Evolutionary conservation across 2,888 invertebrate species (phyloP), one percentile per base, ranked within the genome.

Genomic region (Clepsis dumicolana): DNA sequence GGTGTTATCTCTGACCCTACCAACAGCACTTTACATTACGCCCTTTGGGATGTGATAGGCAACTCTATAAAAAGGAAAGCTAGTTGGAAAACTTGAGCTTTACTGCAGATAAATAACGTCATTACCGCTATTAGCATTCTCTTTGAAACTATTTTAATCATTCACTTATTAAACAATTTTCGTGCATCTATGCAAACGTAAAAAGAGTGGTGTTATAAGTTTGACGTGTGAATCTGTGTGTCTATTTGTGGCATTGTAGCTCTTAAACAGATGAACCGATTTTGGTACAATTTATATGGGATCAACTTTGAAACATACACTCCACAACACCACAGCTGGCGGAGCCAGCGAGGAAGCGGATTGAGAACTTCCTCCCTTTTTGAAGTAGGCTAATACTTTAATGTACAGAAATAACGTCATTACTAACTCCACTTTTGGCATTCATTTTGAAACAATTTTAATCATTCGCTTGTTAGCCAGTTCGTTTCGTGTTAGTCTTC

Each of bases 401-500:
- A 21, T 21, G 21, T 4, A 16, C 8, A 44, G 18, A 57, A 24
- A 57, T 24, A 16, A 3, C 10, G 5, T 1, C 14, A 35, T 63
- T 54, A 53, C 16, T n/a, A n/a, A n/a, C n/a, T n/a, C n/a, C 18
- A 32, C 35, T n/a, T 52, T 21, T 48, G 38, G 41, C 14, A 29
- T 14, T 65, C 41, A 12, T 12, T 32, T 27, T 29, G 52, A 8
- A 18, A 53, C 60, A 21, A 54, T 54, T 18, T 29, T 4, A 29
- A 54, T 54, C 54, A 32, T 21, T 21, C 18, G 53, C 53, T 27
- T 14, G 2, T 50, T 38, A 50, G 4, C 29, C 16, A 54, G 18
- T n/a, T n/a, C 50, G 41, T 50, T 64, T 56, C 64, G 38, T 41
- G 38, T 56, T 63, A 48, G 53, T 21, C 38, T 35, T 24, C 27